A percentile compares a stretch with the other conserved stretches of the same genome.
Conservation (phyloP, 2,888 invertebrate genomes). For the Rhagonycha fulva region DNA sequence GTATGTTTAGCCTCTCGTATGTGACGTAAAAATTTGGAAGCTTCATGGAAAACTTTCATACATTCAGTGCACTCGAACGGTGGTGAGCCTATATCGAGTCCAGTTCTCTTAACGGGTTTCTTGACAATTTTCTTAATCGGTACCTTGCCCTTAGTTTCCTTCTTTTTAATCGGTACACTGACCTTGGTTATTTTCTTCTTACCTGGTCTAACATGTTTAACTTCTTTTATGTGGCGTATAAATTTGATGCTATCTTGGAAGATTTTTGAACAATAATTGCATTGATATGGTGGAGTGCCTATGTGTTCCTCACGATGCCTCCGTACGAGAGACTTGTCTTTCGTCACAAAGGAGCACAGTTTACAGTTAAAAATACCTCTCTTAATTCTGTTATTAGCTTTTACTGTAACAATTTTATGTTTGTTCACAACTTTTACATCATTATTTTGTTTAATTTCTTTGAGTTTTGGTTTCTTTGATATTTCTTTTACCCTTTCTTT, state of each 20-base stretch:
- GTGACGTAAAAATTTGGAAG: not conserved
- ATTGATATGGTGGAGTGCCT: not conserved
- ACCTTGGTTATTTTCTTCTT: not conserved
- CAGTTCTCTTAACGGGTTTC: not conserved
- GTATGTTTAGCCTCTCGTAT: not conserved
- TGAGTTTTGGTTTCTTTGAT: not conserved
- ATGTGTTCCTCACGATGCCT: not conserved
- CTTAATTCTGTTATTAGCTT: not conserved
- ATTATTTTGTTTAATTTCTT: not conserved
- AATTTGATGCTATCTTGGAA: not conserved
- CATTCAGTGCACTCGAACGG: not conserved
- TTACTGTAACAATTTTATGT: not conserved
- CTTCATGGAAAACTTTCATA: not conserved
- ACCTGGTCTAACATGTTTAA: not conserved
- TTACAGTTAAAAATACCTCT: not conserved
- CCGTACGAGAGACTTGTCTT: not conserved
- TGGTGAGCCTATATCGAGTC: not conserved
- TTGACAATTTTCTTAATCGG: too few species aligned
- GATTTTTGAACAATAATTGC: not conserved
- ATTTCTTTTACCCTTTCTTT: not conserved
- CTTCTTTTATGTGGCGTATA: not conserved
- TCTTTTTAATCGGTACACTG: too few species aligned
- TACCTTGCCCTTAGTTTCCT: too few species aligned
- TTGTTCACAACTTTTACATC: not conserved
- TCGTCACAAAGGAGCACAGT: not conserved